phyloP scores from a whole-genome alignment of 1,140 invertebrate species.

The Adoxophyes honmai region DNA sequence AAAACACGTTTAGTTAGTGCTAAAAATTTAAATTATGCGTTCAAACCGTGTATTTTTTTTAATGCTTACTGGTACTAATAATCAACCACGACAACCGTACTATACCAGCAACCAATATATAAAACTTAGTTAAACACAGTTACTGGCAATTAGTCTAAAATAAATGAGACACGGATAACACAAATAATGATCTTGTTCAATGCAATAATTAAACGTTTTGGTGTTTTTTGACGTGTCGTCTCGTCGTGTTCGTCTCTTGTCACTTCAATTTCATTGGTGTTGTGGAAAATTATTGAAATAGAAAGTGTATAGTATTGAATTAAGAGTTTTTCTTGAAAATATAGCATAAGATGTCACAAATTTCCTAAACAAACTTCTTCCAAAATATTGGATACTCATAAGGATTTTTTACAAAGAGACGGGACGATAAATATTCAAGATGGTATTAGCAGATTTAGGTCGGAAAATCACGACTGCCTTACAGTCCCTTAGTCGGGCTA shows the following conservation, averaged over 20 bases:
- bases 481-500: constrained; percentile 98
- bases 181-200: too few relatives aligned
- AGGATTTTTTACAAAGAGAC: constrained; percentile 4
- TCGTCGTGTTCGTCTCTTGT: constrained; percentile 39
- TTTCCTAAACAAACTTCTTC: not conserved
- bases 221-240: constrained; percentile 29
- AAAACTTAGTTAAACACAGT: too few relatives aligned
- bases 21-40: not conserved
- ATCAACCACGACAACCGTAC: too few relatives aligned
- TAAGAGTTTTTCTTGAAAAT: constrained; percentile 4
- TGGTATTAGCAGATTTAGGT: constrained; percentile 99
- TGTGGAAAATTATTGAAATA: constrained; percentile 15
- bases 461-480: constrained; percentile 99
- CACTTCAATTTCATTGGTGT: constrained; percentile 19
- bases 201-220: constrained; percentile 7
- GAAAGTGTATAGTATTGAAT: not conserved
- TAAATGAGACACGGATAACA: not conserved
- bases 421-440: constrained; percentile 68
- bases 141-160: not conserved
- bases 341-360: constrained; percentile 11
- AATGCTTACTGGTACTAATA: too few relatives aligned
- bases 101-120: too few relatives aligned
- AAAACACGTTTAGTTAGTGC: not conserved
- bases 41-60: too few relatives aligned
- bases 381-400: not conserved